Conservation (phyloP, 1,140 invertebrate genomes). For the Lepidurus arcticus region DNA sequence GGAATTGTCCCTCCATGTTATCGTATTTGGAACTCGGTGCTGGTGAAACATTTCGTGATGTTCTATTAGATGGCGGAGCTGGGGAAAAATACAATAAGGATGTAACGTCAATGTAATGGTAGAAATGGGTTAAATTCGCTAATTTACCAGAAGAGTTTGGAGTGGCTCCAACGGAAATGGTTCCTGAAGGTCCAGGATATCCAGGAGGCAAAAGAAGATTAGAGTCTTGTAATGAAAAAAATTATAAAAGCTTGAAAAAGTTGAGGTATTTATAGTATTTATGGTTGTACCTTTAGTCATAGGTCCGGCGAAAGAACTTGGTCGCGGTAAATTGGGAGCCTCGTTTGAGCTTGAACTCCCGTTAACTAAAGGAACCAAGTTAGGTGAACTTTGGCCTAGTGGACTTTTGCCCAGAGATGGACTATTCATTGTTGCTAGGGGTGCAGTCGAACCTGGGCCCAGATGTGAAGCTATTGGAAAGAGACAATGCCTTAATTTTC, state of each 20-base stretch:
- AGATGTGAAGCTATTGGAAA: not conserved
- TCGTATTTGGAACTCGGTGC: not conserved
- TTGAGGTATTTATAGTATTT: not conserved
- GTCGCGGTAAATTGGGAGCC: not conserved
- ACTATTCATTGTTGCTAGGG: not conserved
- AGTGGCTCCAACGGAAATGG: not conserved
- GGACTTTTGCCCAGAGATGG: not conserved
- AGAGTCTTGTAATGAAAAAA: not conserved
- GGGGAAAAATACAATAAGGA: not conserved
- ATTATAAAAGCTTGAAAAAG: not conserved
- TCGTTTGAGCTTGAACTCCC: not conserved
- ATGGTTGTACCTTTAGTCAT: not conserved
- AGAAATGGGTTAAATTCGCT: not conserved
- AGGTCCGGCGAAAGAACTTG: not conserved
- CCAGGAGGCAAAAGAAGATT: conserved; percentile 15
- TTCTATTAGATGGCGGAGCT: not conserved
- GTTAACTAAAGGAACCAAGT: conserved; percentile 14
- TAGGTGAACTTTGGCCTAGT: not conserved
- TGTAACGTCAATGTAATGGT: no score
- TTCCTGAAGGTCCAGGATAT: not conserved
- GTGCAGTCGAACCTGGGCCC: not conserved
- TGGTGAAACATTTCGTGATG: not conserved
- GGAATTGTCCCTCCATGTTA: not conserved
- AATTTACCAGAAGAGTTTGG: not conserved
- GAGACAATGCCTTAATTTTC: not conserved